These are phyloP conservation scores for Habroteleia sp. DNA, from an alignment of 2,888 invertebrate genomes.

Conservation along the genomic window DNA sequence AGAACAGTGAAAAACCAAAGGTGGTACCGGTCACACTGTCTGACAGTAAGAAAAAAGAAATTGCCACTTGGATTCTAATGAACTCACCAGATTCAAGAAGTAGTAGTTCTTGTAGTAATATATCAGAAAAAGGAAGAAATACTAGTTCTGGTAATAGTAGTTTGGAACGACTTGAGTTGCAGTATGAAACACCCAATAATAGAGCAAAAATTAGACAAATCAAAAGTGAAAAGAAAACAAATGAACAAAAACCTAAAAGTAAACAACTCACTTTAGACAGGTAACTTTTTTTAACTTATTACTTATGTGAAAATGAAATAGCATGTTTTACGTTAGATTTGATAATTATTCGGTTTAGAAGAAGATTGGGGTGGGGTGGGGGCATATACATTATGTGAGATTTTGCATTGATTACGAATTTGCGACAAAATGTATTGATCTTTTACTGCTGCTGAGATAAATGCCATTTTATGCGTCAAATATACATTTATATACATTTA, in stretches of 20 bases:
- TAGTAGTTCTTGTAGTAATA: constrained; percentile 71
- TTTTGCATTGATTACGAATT: no score
- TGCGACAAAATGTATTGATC: no score
- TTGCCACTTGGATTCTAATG: constrained; percentile 74
- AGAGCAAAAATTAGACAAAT: constrained; percentile 68
- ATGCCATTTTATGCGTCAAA: no score
- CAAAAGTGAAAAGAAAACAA: constrained; percentile 7
- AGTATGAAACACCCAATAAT: constrained; percentile 79
- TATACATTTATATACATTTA: no score
- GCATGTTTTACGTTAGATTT: no score
- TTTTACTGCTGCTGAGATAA: no score
- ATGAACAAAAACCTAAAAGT: constrained; percentile 3
- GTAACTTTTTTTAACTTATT: constrained; percentile 4
- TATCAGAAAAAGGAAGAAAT: constrained; percentile 70
- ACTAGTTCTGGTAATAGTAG: constrained; percentile 77
- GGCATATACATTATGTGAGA: no score
- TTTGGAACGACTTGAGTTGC: constrained; percentile 76
- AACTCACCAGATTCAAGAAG: constrained; percentile 69
- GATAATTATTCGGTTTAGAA: no score
- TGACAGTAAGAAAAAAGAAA: constrained; percentile 73
- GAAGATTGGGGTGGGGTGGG: no score
- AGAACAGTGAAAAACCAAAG: constrained; percentile 5
- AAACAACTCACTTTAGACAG: constrained; percentile 21
- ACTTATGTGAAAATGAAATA: no score
- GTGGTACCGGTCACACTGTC: constrained; percentile 65